phyloP scores from a whole-genome alignment of 2,113 vertebrate species.

The Dinomys branickii region DNA sequence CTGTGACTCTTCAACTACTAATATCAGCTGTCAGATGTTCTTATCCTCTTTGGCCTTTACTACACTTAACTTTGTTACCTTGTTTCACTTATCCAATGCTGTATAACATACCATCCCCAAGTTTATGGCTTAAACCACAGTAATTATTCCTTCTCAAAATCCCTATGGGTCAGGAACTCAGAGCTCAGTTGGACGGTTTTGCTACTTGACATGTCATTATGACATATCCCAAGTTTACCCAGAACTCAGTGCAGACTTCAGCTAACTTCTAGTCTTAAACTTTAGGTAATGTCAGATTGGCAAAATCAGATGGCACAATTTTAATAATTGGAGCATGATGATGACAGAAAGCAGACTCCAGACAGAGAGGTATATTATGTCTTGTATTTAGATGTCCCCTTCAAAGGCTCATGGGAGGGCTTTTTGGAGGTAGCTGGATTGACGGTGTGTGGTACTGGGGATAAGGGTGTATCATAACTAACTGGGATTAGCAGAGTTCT shows the following conservation, averaged over 20 bases:
- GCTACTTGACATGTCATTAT: neutral
- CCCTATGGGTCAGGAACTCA: constrained; percentile 1
- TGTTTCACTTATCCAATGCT: neutral
- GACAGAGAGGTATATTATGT: neutral
- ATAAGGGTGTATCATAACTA: neutral
- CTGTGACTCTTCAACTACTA: neutral
- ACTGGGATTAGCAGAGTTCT: neutral
- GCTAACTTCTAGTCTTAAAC: neutral
- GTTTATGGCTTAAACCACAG: neutral
- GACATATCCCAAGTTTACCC: neutral
- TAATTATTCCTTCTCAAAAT: neutral
- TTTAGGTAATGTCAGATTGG: neutral
- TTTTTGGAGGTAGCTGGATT: neutral
- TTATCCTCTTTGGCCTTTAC: neutral
- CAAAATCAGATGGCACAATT: constrained; percentile 1
- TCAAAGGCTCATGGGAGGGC: neutral
- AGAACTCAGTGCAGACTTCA: neutral
- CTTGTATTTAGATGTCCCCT: neutral
- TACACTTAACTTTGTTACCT: neutral
- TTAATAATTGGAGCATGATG: neutral
- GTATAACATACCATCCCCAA: neutral
- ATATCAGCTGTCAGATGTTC: neutral
- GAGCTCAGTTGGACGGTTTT: neutral
- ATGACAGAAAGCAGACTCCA: constrained; percentile 33
- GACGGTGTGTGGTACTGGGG: neutral